Conservation (phyloP, 2,797 vertebrate species). For the Malurus leucopterus region DNA sequence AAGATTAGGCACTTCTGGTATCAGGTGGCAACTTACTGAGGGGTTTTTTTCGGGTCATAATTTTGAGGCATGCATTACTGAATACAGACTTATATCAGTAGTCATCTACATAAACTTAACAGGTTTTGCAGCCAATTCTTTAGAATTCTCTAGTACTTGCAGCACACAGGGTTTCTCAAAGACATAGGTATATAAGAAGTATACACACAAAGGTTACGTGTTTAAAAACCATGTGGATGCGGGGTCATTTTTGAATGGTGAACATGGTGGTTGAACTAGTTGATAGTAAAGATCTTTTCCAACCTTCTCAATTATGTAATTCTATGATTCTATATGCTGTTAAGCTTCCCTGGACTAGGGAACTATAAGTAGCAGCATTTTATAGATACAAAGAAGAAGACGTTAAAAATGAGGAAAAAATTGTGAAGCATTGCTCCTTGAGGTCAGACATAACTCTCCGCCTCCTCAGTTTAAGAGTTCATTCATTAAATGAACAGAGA, state of each 20-base stretch:
- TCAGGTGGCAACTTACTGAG: background rate
- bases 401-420: background rate
- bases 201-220: background rate
- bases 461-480: background rate
- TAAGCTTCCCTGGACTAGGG: background rate
- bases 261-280: background rate
- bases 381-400: background rate
- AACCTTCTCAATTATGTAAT: background rate
- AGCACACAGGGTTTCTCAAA: background rate
- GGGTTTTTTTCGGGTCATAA: background rate
- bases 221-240: background rate
- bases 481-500: background rate
- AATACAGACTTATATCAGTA: background rate
- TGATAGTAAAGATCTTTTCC: background rate
- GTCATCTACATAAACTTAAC: background rate
- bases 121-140: background rate
- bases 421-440: background rate
- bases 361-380: background rate
- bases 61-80: background rate
- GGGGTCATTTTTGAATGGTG: background rate
- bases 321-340: background rate
- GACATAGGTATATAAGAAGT: background rate
- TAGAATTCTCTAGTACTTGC: background rate
- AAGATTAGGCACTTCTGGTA: background rate
- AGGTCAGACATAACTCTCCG: background rate